A percentile compares a stretch with the other conserved stretches of the same genome.
Evolutionary conservation across 1,140 invertebrate genomes (phyloP).

Genomic region (Zaprionus africanus): DNA sequence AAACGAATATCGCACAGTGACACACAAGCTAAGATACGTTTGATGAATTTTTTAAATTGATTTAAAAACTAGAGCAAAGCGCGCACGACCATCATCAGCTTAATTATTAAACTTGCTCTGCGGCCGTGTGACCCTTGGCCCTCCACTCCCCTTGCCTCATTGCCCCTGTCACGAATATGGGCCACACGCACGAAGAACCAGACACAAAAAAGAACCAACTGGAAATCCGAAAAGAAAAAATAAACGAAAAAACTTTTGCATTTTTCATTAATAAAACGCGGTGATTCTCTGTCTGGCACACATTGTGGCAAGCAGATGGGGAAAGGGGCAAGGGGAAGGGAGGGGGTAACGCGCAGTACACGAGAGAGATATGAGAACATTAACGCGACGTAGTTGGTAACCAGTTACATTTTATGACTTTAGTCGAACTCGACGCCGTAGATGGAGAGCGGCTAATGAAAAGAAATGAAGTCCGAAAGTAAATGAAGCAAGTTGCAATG

Average conservation of each 20-base stretch:
- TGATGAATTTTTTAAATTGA: conserved; percentile 3
- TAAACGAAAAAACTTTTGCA: conserved; percentile 68
- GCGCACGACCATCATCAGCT: conserved; percentile 1
- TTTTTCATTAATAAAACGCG: conserved; percentile 80
- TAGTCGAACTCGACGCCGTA: conserved; percentile 50
- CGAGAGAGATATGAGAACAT: conserved; percentile 69
- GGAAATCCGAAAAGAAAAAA: conserved; percentile 27
- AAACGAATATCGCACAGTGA: not conserved
- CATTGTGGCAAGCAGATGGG: conserved; percentile 33
- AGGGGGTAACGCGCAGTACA: conserved; percentile 27
- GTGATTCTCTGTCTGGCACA: conserved; percentile 61
- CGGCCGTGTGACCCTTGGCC: conserved; percentile 28
- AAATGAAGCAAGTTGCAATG: conserved; percentile 56
- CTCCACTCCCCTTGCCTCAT: not conserved
- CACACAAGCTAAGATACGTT: not conserved
- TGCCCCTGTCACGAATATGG: conserved; percentile 50
- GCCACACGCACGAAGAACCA: conserved; percentile 54
- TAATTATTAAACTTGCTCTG: conserved; percentile 56
- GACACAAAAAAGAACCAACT: conserved; percentile 12
- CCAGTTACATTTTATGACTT: conserved; percentile 79
- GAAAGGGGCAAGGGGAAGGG: not conserved
- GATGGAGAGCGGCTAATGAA: conserved; percentile 72
- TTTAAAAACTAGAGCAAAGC: conserved; percentile 11
- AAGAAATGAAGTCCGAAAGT: conserved; percentile 70
- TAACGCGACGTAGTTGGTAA: conserved; percentile 65